Conservation (phyloP, 2,797 vertebrate species). For the Centropyge bicolor region DNA sequence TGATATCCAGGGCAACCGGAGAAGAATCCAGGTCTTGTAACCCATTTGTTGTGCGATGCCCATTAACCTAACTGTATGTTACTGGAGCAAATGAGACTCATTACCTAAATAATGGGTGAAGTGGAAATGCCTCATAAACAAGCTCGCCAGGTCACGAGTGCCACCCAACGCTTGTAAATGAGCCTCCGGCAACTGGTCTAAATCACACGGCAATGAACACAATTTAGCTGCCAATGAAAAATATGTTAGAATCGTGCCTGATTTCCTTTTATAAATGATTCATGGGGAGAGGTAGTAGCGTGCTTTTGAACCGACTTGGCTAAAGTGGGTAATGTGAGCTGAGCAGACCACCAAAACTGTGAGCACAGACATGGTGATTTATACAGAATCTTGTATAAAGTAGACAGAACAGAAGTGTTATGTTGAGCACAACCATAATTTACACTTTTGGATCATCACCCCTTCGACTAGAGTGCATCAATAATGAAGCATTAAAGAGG, state of each 20-base stretch:
- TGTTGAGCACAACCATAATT: not conserved
- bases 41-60: constrained; percentile 72
- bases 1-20: constrained; percentile 74
- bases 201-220: constrained; percentile 10
- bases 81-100: constrained; percentile 73
- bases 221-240: constrained; percentile 12
- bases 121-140: constrained; percentile 65
- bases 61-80: constrained; percentile 76
- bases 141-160: constrained; percentile 43
- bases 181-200: constrained; percentile 10
- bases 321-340: not conserved
- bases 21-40: constrained; percentile 66
- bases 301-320: constrained; percentile 9
- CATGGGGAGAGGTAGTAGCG: not conserved
- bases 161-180: constrained; percentile 24
- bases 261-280: constrained; percentile 31
- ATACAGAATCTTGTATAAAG: not conserved
- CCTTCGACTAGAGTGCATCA: not conserved
- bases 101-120: constrained; percentile 69
- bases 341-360: not conserved
- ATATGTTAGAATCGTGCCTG: not conserved
- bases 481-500: not conserved
- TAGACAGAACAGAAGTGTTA: not conserved
- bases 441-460: not conserved
- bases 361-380: not conserved